Evolutionary conservation across 2,888 invertebrate species (phyloP).

Genomic region (Polylopha cassiicola): DNA sequence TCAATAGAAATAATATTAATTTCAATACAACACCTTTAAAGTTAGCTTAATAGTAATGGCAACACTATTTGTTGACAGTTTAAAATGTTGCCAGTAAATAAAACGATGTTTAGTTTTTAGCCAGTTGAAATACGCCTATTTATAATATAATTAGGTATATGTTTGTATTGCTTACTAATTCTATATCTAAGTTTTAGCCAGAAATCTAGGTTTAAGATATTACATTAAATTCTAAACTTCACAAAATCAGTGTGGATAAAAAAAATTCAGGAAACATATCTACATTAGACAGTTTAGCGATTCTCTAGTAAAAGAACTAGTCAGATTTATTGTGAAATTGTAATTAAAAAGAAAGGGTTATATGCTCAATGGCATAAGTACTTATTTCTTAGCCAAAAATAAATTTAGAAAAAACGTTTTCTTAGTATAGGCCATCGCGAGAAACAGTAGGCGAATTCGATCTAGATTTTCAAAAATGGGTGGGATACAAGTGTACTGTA

Average conservation of each 20-base stretch:
- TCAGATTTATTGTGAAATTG: conserved; percentile 25
- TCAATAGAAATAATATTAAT: too few species aligned
- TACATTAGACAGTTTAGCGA: conserved; percentile 2
- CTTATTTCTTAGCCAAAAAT: conserved; percentile 26
- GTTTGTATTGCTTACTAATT: neutral
- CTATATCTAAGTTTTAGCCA: neutral
- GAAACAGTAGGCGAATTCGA: too few species aligned
- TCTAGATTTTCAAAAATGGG: too few species aligned
- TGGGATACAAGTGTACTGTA: too few species aligned
- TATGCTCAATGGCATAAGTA: conserved; percentile 32
- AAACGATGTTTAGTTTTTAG: conserved; percentile 18
- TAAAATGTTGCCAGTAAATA: conserved; percentile 12
- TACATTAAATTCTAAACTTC: neutral
- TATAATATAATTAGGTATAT: conserved; percentile 8
- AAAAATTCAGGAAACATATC: conserved; percentile 15
- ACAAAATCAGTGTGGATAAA: conserved; percentile 1
- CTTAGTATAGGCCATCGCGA: too few species aligned
- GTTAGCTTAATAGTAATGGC: neutral
- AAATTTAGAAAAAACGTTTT: too few species aligned
- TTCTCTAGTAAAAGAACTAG: conserved; percentile 24
- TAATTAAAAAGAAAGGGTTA: conserved; percentile 3
- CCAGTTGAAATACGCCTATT: conserved; percentile 13
- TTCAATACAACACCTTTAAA: too few species aligned
- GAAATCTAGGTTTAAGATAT: neutral
- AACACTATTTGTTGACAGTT: neutral